Conservation (phyloP, 2,797 vertebrate genomes). For the Lagorchestes hirsutus region DNA sequence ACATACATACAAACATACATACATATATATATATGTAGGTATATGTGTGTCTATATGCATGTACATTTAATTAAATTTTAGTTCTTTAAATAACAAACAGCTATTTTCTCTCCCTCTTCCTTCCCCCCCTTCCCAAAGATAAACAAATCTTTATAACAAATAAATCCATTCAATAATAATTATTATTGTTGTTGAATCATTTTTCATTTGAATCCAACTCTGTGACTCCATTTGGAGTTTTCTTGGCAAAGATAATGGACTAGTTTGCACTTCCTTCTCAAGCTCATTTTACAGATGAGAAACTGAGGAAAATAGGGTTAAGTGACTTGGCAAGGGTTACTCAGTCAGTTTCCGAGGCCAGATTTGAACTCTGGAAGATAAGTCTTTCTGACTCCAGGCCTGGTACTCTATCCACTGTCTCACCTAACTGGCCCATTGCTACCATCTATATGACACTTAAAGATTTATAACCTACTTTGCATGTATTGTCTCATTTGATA, state of each 20-base stretch:
- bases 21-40: too few species aligned
- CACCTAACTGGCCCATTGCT: not conserved
- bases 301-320: not conserved
- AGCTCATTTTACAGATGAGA: conserved; percentile 3
- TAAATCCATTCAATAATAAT: too few species aligned
- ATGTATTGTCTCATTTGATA: not conserved
- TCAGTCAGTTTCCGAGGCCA: not conserved
- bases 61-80: not conserved
- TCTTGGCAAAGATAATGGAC: not conserved
- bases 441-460: not conserved
- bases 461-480: not conserved
- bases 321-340: not conserved
- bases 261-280: not conserved
- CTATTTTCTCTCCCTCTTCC: not conserved
- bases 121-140: too few species aligned
- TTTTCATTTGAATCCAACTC: not conserved
- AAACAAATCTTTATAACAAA: too few species aligned
- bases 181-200: not conserved
- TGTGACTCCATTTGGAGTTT: not conserved
- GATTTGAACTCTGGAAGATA: not conserved
- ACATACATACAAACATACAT: not conserved
- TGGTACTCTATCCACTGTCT: not conserved
- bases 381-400: not conserved
- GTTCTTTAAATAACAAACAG: not conserved
- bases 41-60: too few species aligned